Percentiles rank a stretch among this genome's conserved stretches.
These are phyloP conservation scores for Calypte anna DNA, from an alignment of 2,113 vertebrate species.

Conservation along the genomic window DNA sequence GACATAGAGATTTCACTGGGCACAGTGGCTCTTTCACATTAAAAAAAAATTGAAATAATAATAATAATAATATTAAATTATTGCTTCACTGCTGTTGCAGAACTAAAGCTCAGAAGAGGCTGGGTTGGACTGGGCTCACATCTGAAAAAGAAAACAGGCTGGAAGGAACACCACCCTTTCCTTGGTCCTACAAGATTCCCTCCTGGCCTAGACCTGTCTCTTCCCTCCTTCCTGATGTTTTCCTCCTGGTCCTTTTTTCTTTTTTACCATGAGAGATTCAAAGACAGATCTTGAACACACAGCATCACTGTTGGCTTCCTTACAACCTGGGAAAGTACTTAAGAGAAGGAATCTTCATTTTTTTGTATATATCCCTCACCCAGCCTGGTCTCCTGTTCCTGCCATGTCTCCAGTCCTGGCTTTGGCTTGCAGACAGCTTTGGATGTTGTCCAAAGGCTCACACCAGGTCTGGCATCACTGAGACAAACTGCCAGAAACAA, in stretches of 20 bases:
- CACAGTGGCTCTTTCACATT: neutral
- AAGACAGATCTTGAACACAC: neutral
- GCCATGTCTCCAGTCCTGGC: neutral
- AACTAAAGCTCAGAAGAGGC: neutral
- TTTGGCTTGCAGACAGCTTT: neutral
- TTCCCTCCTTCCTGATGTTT: neutral
- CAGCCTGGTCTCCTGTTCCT: neutral
- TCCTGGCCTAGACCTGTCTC: neutral
- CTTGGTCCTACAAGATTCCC: neutral
- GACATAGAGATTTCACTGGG: neutral
- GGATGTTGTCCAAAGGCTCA: neutral
- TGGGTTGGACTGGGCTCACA: neutral
- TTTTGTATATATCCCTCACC: fast-evolving
- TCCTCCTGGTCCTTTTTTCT: neutral
- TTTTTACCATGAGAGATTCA: neutral
- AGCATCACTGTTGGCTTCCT: neutral
- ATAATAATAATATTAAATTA: fast-evolving
- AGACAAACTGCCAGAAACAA: slow-evolving; percentile 28
- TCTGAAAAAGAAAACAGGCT: neutral
- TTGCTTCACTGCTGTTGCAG: neutral
- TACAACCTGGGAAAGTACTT: neutral
- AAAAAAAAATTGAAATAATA: no score
- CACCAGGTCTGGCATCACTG: neutral
- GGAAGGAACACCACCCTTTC: neutral
- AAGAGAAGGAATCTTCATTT: neutral